Evolutionary conservation across 2,113 vertebrate genomes (phyloP), one percentile per base, ranked within the genome.

Genomic region (Paramisgurnus dabryanus): DNA sequence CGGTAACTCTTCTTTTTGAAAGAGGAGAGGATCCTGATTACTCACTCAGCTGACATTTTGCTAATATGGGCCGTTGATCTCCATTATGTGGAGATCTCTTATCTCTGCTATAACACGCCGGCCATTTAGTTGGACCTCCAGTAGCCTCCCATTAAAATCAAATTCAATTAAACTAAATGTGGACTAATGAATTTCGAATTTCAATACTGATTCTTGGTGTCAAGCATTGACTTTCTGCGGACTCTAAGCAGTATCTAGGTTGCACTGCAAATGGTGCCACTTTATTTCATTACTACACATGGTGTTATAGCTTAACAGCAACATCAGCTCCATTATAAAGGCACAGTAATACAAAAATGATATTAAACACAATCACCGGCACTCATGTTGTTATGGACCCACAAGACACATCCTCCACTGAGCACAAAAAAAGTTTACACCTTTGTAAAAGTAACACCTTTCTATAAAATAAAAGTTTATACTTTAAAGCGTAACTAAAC

Each of bases 161-260:
- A 89, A 82, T 82, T 72, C 79, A 88, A 86, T 89, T 87, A 88
- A 87, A 64, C 71, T 89, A 87, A 91, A 88, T 87, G 84, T 83
- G 85, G 82, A 76, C 82, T 89, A 90, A 91, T 90, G 83, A 87
- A 90, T 88, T 85, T 89, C 80, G 87, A 82, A 86, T 89, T 87
- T 85, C 80, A 87, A 81, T 85, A 86, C 83, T 74, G 68, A 69
- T 79, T 85, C 73, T 81, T 27, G 69, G 76, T 82, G 87, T 90
- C 86, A 85, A 88, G 85, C 74, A 61, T 82, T 81, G 67, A 5
- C 15, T 40, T 76, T 64, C 71, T 80, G 85, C 81, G 81, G 58
- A 40, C 77, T 78, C 85, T 81, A 71, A 67, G 60, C 45, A 77
- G 61, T 53, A 27, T 72, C 67, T 71, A 67, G 50, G 39, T 61